These are phyloP conservation scores for Corella eumyota DNA, from an alignment of 23 tunicate genomes.

Conservation along the genomic window DNA sequence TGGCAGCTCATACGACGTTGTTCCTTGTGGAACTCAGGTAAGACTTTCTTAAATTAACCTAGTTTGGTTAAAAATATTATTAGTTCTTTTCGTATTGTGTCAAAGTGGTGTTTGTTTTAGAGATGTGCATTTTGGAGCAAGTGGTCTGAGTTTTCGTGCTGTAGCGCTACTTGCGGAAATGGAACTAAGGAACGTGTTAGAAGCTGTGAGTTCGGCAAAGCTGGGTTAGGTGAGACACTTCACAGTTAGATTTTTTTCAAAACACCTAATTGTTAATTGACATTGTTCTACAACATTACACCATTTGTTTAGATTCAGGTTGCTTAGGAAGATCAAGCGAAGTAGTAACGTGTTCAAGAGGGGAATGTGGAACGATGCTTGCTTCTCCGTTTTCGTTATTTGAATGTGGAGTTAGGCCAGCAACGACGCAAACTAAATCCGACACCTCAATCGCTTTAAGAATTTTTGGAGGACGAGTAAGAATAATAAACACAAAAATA, in stretches of 20 bases:
- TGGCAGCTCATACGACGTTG: background rate
- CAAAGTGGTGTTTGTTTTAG: slow-evolving; percentile 9
- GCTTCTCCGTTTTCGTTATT: background rate
- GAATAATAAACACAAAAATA: too few species aligned
- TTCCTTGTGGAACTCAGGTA: background rate
- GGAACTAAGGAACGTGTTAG: slow-evolving; percentile 30
- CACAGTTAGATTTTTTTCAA: too few species aligned
- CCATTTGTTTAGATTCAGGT: slow-evolving; percentile 2
- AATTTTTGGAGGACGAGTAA: slow-evolving; percentile 48
- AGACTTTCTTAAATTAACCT: too few species aligned
- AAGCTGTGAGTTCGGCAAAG: slow-evolving; percentile 11
- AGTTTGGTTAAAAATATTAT: too few species aligned
- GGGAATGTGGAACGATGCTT: slow-evolving; percentile 3
- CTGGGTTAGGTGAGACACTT: slow-evolving; percentile 3
- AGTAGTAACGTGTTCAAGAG: slow-evolving; percentile 1
- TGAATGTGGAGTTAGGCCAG: slow-evolving; percentile 20
- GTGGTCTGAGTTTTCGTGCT: slow-evolving; percentile 42
- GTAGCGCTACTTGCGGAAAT: slow-evolving; percentile 76
- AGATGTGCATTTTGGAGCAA: slow-evolving; percentile 49
- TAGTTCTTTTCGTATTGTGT: too few species aligned
- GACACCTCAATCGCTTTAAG: slow-evolving; percentile 2
- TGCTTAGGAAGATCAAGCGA: slow-evolving; percentile 18
- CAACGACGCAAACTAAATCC: background rate
- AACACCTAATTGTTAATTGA: too few species aligned
- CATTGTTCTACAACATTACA: background rate